Conservation (phyloP, 2,113 vertebrate species). For the Oryzias celebensis region DNA sequence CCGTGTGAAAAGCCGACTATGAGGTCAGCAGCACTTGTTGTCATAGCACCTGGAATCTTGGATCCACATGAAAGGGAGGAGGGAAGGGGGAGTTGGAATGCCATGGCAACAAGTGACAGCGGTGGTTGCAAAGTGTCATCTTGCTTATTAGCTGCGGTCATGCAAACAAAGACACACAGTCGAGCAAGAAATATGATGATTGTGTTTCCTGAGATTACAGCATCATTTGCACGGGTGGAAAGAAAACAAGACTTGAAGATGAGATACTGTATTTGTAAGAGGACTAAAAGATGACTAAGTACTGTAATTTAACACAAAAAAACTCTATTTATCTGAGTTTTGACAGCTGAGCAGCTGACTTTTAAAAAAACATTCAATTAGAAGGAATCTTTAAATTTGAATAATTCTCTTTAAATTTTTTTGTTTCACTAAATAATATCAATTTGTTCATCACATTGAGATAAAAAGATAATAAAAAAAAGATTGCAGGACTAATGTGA, state of each 20-base stretch:
- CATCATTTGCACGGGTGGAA: not conserved
- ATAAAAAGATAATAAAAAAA: too few species aligned
- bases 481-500: too few species aligned
- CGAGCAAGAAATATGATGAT: slow-evolving; percentile 2
- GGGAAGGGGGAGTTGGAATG: slow-evolving; percentile 18
- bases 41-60: slow-evolving; percentile 61
- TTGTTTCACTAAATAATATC: too few species aligned
- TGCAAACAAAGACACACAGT: slow-evolving; percentile 11
- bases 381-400: too few species aligned
- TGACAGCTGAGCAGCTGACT: too few species aligned
- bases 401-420: too few species aligned
- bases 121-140: slow-evolving; percentile 20
- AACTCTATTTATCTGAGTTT: too few species aligned
- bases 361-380: too few species aligned
- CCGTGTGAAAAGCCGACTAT: slow-evolving; percentile 34
- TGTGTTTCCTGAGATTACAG: slow-evolving; percentile 8
- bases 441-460: too few species aligned
- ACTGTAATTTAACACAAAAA: too few species aligned
- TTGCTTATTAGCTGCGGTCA: slow-evolving; percentile 26
- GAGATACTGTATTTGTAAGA: not conserved
- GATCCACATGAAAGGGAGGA: slow-evolving; percentile 23
- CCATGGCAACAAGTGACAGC: slow-evolving; percentile 65
- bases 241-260: not conserved
- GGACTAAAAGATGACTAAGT: too few species aligned
- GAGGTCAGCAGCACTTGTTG: slow-evolving; percentile 62